Base-by-base conservation (phyloP, 2,888 invertebrate genomes). In the Cloeon dipterum region DNA sequence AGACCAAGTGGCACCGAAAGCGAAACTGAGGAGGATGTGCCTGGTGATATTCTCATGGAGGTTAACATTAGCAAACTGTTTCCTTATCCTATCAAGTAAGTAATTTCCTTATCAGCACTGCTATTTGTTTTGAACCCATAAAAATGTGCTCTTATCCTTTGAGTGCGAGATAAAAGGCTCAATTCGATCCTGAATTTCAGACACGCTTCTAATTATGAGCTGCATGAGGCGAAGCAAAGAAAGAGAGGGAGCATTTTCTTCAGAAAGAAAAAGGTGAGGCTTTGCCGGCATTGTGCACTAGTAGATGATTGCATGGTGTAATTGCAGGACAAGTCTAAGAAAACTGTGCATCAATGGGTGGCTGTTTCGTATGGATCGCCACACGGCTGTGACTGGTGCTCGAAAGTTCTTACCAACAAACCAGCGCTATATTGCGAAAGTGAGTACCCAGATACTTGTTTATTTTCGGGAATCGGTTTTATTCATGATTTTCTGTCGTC, bases 201-300 rank as follows among this genome's bases (percentile, higher is more conserved):
- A 52, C 64, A n/a, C n/a, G n/a, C 65, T 47, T 60, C 43, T 32
- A 39, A 45, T 8, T 58, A 58, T 40, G 63, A 70, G 46, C 75
- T 74, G 49, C 74, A 78, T 52, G 72, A 79, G 16, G 82, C 82
- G 50, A 86, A 88, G 53, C 63, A 85, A 48, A 67, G 83, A 46
- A 88, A 88, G 61, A 64, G 86, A 36, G 85, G 85, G 38, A 86
- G 86, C 45, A 59, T 88, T 41, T 88, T 88, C 66, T 88, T 86
- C 54, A 72, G 86, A 45, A 88, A 86, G 60, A 86, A 85, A 58
- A 83, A 85, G 68, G 86, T 68, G 52, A 45, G 38, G n/a, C 34
- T 44, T 36, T 18, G n/a, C 26, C 14, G 26, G 14, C 26, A 26
- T 26, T n/a, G 13, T 26, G 26, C 26, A 16, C 16, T 16, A 16